phyloP scores from a whole-genome alignment of 2,113 vertebrate genomes.

The Indicator maculatus region DNA sequence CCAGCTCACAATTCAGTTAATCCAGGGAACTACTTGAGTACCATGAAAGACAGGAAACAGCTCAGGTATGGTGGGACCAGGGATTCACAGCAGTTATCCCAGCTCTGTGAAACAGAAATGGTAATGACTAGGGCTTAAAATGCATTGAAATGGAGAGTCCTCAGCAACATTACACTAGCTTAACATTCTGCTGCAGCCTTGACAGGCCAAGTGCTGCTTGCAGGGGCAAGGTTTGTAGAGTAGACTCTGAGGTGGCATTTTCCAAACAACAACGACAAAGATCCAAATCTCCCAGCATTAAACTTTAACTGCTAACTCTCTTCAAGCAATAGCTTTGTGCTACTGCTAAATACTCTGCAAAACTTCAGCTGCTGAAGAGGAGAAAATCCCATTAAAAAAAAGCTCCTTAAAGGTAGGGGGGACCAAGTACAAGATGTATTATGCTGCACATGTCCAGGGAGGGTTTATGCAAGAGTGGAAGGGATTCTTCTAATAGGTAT shows the following conservation, averaged over 20 bases:
- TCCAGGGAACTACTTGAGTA: not conserved
- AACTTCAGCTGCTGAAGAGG: not conserved
- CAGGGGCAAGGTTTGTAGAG: not conserved
- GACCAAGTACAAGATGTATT: not conserved
- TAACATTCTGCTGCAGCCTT: not conserved
- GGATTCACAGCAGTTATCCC: not conserved
- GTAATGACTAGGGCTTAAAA: not conserved
- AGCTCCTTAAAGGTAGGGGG: not conserved
- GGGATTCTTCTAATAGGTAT: not conserved
- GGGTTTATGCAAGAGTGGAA: not conserved
- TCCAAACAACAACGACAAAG: not conserved
- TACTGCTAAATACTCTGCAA: not conserved
- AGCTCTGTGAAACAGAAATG: not conserved
- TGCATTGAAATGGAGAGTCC: not conserved
- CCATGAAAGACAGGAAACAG: not conserved
- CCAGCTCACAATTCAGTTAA: not conserved
- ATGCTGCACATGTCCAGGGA: not conserved
- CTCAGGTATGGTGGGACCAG: not conserved
- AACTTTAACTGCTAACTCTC: not conserved
- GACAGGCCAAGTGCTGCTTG: not conserved
- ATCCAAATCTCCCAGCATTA: not conserved
- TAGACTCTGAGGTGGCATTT: not conserved
- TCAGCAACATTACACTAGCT: not conserved
- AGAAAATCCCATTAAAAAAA: not conserved
- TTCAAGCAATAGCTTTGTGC: not conserved